phyloP scores from a whole-genome alignment of 2,797 vertebrate species.

The Anolis apletophallus region DNA sequence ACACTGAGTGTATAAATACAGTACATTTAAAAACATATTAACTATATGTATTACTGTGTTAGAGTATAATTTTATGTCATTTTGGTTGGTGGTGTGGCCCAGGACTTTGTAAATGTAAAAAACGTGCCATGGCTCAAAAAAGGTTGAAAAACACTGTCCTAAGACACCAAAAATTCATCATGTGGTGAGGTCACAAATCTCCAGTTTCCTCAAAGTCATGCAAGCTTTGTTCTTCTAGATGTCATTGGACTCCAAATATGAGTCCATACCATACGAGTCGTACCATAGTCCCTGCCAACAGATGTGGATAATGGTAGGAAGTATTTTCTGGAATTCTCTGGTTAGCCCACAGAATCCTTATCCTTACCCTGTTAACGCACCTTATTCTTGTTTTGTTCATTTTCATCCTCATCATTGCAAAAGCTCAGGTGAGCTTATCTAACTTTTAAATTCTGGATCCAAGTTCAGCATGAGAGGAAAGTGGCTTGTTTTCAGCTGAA shows the following conservation, averaged over 20 bases:
- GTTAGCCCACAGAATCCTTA: background rate
- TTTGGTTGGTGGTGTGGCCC: too few relatives aligned
- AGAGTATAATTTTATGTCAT: too few relatives aligned
- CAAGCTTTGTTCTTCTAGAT: background rate
- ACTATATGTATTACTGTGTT: too few relatives aligned
- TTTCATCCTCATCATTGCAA: background rate
- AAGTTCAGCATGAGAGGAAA: background rate
- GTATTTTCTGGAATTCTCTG: background rate
- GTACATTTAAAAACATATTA: too few relatives aligned
- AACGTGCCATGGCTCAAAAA: too few relatives aligned
- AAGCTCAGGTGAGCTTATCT: background rate
- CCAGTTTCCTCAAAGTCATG: background rate
- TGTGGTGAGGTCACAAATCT: background rate
- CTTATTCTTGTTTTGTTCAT: background rate
- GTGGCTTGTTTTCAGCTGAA: background rate
- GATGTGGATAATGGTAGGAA: background rate
- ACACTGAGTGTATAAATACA: too few relatives aligned
- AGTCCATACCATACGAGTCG: too few relatives aligned
- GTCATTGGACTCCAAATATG: background rate
- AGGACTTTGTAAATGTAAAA: too few relatives aligned
- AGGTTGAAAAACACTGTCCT: too few relatives aligned
- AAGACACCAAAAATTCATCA: too few relatives aligned
- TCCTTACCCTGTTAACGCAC: background rate
- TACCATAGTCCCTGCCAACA: background rate
- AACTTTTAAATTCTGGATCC: background rate